Evolutionary conservation across 2,113 vertebrate genomes (phyloP), one percentile per base, ranked within the genome.

Genomic region (Tetraodon nigroviridis): DNA sequence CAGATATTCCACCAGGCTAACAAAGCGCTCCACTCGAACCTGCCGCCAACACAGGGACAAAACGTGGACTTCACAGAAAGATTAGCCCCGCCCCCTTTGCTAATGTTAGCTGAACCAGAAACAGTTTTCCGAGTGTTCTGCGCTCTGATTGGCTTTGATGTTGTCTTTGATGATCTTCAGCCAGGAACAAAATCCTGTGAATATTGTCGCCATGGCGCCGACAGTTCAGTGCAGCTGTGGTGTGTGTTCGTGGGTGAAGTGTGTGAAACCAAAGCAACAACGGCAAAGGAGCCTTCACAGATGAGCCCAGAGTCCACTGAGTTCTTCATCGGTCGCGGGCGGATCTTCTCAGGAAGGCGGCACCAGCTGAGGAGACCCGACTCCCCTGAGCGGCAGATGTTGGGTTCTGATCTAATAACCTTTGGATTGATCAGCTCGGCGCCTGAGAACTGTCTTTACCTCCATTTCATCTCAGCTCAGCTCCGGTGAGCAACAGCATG

Each of bases 251-350:
- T 46, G 18, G 51, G 56, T 54, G 29, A 37, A 64, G 46, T 67
- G 49, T 20, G 64, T 27, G 24, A 27, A 50, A 50, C 62, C 40
- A 71, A 56, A 67, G 69, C 62, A 61, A 76, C 74, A 61, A 76
- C 67, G 51, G 13, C n/a, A 57, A 58, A 60, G 56, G 69, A 76
- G 47, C 69, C 66, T 71, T 68, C 24, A 21, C 37, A 64, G 52
- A 67, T 41, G 55, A 66, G 59, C 59, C 64, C 20, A 21, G 58
- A 32, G 69, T 67, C 27, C 56, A 61, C 20, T 69, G 40, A 62
- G 69, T 75, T 71, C 53, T 61, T 63, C 76, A 78, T 80, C 67
- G 76, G 69, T 86, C 80, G 71, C 37, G 2, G 53, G 52, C 48
- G 56, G 70, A 76, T 68, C 53, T 55, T 24, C 61, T 59, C 40